Base-by-base conservation (phyloP, 2,797 vertebrate species). In the Centropyge bicolor region DNA sequence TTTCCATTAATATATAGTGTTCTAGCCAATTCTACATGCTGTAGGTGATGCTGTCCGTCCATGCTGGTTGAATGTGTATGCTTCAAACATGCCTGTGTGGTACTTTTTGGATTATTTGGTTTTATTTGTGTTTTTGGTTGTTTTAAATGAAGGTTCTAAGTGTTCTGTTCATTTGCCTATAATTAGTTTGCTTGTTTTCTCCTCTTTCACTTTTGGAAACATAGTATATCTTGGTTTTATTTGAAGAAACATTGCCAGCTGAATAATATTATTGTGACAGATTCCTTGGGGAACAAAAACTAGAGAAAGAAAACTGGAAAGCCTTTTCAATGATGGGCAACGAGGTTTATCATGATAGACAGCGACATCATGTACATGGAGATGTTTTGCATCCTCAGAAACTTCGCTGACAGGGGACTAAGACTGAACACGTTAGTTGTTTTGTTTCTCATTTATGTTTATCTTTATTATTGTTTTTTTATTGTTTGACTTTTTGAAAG, bases 121-220 rank as follows among this genome's bases (percentile, higher is more conserved):
- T 89, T 88, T 77, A 91, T 91, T 89, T 88, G 74, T 93, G 83
- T 94, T 91, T 91, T 93, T 95, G 81, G 92, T 82, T 90, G 85
- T 95, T 93, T 95, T 92, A 84, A 92, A 92, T 92, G 91, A 93
- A 91, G 91, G 87, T 90, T 92, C 46, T 86, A 80, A 79, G 67
- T 90, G 61, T 90, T 91, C 22, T 72, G 36, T 90, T 92, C 90
- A 95, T 95, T 96, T 96, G 93, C 95, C 93, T 96, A 94, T 92
- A 91, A 92, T 93, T 88, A 89, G 60, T 82, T 84, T 56, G 61
- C 59, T 70, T 78, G 48, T 82, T 82, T 83, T 72, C 36, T 72
- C 41, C 40, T 54, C 78, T 78, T 78, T 80, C 63, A 79, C 54
- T 62, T 80, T 82, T 82, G 70, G 46, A 82, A 87, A 84, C 38